A percentile compares a stretch with the other conserved stretches of the same genome.
Conservation (phyloP, 64 coral and sea anemone species). For the Stylophora pistillata region DNA sequence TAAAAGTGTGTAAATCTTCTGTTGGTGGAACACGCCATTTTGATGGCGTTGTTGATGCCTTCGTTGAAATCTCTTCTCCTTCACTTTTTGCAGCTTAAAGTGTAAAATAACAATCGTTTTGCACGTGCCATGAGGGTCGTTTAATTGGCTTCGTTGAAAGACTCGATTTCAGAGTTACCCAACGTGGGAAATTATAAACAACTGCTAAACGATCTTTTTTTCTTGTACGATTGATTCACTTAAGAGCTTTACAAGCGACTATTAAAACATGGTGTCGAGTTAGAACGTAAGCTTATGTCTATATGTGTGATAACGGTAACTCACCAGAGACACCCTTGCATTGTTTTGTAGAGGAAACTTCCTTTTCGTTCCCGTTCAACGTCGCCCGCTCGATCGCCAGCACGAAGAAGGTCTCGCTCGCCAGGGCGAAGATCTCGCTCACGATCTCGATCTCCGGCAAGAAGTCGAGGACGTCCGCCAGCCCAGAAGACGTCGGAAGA, state of each 20-base stretch:
- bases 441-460: constrained; percentile 59
- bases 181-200: no score
- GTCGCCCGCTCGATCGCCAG: constrained; percentile 38
- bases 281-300: background rate
- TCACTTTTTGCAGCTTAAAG: background rate
- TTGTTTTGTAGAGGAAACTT: background rate
- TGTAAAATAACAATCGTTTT: background rate
- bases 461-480: constrained; percentile 8
- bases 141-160: background rate
- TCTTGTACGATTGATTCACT: no score
- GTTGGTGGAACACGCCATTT: background rate
- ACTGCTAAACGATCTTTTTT: no score
- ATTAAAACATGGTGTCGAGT: no score
- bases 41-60: background rate
- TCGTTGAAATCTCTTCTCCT: background rate
- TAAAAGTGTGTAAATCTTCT: background rate
- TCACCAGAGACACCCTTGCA: background rate
- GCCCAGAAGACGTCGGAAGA: constrained; percentile 23
- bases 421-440: constrained; percentile 62
- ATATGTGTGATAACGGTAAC: background rate
- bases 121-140: background rate
- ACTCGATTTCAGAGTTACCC: no score
- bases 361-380: constrained; percentile 40
- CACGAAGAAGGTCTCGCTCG: constrained; percentile 35
- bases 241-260: no score